Percentiles rank a stretch among this genome's conserved stretches.
Evolutionary conservation across 2,888 invertebrate genomes (phyloP).

Genomic region (Alviniconcha strummeri): DNA sequence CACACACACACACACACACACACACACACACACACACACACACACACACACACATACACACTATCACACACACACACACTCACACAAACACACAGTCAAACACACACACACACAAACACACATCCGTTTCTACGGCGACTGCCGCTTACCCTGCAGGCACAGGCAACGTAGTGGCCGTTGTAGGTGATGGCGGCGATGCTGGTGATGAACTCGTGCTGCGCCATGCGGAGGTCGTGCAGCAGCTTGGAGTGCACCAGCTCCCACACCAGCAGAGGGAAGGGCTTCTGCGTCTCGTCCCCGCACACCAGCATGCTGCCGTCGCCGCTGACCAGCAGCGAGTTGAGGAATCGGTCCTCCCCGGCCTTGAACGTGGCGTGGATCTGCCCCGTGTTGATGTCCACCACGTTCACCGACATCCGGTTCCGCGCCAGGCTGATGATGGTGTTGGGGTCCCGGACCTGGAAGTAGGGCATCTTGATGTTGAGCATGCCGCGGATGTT

Average conservation of each 20-base stretch:
- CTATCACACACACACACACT: no score
- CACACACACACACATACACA: no score
- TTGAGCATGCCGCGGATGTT: constrained; percentile 89
- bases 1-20: not conserved
- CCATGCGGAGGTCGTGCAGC: constrained; percentile 89
- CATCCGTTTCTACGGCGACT: no score
- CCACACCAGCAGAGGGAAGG: constrained; percentile 92
- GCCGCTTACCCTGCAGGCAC: constrained; percentile 75
- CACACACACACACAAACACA: no score
- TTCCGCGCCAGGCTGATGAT: constrained; percentile 89
- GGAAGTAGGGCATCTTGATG: constrained; percentile 93
- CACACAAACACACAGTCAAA: no score
- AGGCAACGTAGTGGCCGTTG: constrained; percentile 82
- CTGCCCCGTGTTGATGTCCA: constrained; percentile 82
- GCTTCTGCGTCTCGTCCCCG: constrained; percentile 94
- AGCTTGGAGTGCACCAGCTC: constrained; percentile 88
- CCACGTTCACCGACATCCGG: constrained; percentile 91
- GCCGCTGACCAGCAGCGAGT: constrained; percentile 89
- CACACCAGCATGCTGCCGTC: constrained; percentile 91
- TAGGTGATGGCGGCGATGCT: constrained; percentile 88
- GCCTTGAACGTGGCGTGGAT: constrained; percentile 89
- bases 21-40: no score
- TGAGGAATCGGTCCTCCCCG: constrained; percentile 91
- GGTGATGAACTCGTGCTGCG: constrained; percentile 91
- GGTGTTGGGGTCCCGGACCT: constrained; percentile 86